These are phyloP conservation scores for Mycetomoellerius zeteki DNA, from an alignment of 1,140 invertebrate species.

Conservation along the genomic window DNA sequence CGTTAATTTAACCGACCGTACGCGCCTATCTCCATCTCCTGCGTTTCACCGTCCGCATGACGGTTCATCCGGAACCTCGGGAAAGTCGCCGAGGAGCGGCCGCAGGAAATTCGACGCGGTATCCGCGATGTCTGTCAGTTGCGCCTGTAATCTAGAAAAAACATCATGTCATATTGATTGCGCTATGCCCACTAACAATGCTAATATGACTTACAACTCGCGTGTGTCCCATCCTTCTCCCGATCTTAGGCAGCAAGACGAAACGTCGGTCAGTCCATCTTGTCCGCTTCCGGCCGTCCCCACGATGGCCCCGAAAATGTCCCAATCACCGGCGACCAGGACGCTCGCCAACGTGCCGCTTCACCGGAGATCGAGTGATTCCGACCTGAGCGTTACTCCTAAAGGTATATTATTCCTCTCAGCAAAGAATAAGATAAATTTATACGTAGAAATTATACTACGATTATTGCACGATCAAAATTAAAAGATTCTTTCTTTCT, in stretches of 20 bases:
- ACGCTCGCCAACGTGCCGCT: constrained; percentile 86
- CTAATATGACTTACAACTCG: constrained; percentile 86
- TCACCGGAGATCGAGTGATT: constrained; percentile 95
- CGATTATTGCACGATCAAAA: not conserved
- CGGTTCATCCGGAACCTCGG: not conserved
- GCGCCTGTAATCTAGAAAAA: constrained; percentile 69
- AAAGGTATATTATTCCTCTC: constrained; percentile 90
- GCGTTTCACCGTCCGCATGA: not conserved
- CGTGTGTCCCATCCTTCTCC: constrained; percentile 84
- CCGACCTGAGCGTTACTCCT: constrained; percentile 96
- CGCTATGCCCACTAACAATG: constrained; percentile 80
- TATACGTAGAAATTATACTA: not conserved
- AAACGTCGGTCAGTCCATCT: constrained; percentile 74
- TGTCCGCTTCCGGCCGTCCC: constrained; percentile 71
- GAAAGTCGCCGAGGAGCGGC: not conserved
- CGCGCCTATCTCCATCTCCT: not conserved
- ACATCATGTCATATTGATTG: constrained; percentile 58
- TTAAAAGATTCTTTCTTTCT: not conserved
- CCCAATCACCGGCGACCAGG: constrained; percentile 87
- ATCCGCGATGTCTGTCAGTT: not conserved
- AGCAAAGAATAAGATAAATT: not conserved
- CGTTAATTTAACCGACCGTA: constrained; percentile 9
- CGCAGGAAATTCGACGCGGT: not conserved
- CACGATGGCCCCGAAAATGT: constrained; percentile 77
- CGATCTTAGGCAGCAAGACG: constrained; percentile 83